Conservation (phyloP, 1,140 invertebrate species). For the Camponotus floridanus region DNA sequence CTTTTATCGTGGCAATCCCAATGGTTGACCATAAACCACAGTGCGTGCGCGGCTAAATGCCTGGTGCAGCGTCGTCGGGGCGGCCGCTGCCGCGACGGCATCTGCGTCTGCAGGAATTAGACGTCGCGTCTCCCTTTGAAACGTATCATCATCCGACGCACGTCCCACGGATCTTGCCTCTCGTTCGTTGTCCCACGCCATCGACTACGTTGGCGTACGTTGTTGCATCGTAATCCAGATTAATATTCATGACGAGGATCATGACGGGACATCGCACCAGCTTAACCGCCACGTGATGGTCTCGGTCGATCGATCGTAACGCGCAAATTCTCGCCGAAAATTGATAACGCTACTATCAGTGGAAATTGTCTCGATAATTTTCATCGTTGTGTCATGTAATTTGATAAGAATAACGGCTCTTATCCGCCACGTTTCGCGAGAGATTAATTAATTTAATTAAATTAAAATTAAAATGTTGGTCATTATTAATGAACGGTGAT, state of each 20-base stretch:
- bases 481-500: slow-evolving; percentile 13
- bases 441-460: background rate
- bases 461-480: slow-evolving; percentile 5
- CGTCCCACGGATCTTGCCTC: background rate
- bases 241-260: slow-evolving; percentile 28
- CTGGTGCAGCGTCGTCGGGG: slow-evolving; percentile 68
- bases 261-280: background rate
- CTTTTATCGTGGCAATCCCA: slow-evolving; percentile 71
- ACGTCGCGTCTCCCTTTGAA: background rate
- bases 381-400: background rate
- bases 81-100: slow-evolving; percentile 73
- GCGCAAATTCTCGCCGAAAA: slow-evolving; percentile 16
- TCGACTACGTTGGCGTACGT: background rate
- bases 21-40: slow-evolving; percentile 70
- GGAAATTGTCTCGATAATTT: slow-evolving; percentile 19
- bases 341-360: background rate
- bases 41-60: slow-evolving; percentile 76
- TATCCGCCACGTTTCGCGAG: background rate
- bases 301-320: slow-evolving; percentile 5
- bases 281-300: slow-evolving; percentile 8
- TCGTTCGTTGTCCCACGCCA: background rate
- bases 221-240: slow-evolving; percentile 15
- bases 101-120: slow-evolving; percentile 71
- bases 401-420: slow-evolving; percentile 19
- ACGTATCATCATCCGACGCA: background rate